Evolutionary conservation across 2,888 invertebrate genomes (phyloP).

Genomic region (Drosophila formosana): DNA sequence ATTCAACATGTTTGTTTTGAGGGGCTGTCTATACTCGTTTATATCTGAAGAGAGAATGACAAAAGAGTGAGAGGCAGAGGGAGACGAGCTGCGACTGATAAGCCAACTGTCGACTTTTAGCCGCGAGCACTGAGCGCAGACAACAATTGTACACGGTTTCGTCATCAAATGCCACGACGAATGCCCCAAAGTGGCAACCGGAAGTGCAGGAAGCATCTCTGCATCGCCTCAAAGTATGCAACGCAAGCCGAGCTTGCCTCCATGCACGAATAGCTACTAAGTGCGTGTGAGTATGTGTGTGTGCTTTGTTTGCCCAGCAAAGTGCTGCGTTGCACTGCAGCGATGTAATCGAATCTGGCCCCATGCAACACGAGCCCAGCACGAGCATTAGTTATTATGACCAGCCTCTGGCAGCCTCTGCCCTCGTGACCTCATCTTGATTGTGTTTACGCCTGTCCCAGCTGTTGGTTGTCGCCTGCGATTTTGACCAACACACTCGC

Average conservation of each 20-base stretch:
- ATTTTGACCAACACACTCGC: conserved; percentile 40
- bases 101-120: conserved; percentile 40
- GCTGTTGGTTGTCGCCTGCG: conserved; percentile 13
- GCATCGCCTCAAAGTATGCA: conserved; percentile 64
- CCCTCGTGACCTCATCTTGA: conserved; percentile 73
- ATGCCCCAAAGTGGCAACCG: conserved; percentile 39
- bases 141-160: conserved; percentile 67
- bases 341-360: conserved; percentile 73
- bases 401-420: not conserved
- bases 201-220: conserved; percentile 33
- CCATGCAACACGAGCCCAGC: conserved; percentile 15
- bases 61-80: not conserved
- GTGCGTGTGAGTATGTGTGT: conserved; percentile 18
- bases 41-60: conserved; percentile 5
- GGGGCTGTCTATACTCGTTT: not conserved
- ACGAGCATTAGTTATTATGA: conserved; percentile 37
- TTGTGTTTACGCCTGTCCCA: conserved; percentile 21
- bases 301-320: conserved; percentile 63
- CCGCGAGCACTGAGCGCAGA: conserved; percentile 47
- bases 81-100: conserved; percentile 50
- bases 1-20: conserved; percentile 73
- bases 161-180: conserved; percentile 51
- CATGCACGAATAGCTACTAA: conserved; percentile 25
- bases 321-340: conserved; percentile 56
- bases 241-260: conserved; percentile 19